Evolutionary conservation across 2,888 invertebrate genomes (phyloP).

Genomic region (Dyspetes luteomarginatus): DNA sequence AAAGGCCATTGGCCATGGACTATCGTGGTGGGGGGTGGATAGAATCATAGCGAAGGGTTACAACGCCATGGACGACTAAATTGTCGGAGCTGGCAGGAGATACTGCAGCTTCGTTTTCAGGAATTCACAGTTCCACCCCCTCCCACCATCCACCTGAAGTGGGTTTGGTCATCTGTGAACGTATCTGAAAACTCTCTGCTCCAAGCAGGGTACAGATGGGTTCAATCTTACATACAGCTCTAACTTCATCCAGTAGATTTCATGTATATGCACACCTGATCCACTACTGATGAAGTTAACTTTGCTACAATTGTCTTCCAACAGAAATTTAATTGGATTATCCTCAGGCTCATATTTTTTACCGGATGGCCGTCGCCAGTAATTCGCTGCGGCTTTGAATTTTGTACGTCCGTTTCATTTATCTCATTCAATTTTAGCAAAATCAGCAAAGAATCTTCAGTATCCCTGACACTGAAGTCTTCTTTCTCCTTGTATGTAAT

Average conservation of each 20-base stretch:
- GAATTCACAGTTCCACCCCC: slow-evolving; percentile 54
- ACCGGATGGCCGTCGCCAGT: too few species aligned
- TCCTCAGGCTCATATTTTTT: too few species aligned
- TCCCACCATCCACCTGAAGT: slow-evolving; percentile 14
- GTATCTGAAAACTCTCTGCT: slow-evolving; percentile 21
- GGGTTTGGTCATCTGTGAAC: slow-evolving; percentile 24
- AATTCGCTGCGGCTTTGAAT: too few species aligned
- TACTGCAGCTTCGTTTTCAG: slow-evolving; percentile 68
- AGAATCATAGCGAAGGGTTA: slow-evolving; percentile 10
- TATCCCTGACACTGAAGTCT: background rate
- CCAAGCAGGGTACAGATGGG: slow-evolving; percentile 8
- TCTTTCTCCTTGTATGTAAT: too few species aligned
- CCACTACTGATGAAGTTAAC: too few species aligned
- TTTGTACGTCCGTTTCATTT: too few species aligned
- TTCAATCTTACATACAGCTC: slow-evolving; percentile 26
- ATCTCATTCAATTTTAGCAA: too few species aligned
- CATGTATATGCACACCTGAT: too few species aligned
- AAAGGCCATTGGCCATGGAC: slow-evolving; percentile 37
- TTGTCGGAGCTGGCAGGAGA: slow-evolving; percentile 42
- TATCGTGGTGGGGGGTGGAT: slow-evolving; percentile 26
- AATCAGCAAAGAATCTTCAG: background rate
- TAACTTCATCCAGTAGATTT: too few species aligned
- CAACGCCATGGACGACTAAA: slow-evolving; percentile 36
- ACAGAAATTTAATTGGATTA: too few species aligned
- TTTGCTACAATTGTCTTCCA: too few species aligned